A percentile compares a stretch with the other conserved stretches of the same genome.
phyloP scores from a whole-genome alignment of 2,888 invertebrate species.

The Sipha maydis region DNA sequence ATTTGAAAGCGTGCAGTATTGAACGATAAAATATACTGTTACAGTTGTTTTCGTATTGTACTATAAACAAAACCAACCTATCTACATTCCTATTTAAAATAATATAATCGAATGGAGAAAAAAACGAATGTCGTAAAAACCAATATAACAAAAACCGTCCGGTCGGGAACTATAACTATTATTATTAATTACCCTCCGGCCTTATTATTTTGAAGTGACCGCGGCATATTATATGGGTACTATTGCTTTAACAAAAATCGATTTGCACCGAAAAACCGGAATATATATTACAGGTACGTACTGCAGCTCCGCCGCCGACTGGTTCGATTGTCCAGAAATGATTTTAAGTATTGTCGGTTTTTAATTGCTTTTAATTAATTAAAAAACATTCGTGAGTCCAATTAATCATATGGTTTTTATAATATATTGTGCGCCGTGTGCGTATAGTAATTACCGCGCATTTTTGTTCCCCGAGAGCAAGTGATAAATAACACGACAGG shows the following conservation, averaged over 20 bases:
- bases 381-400: conserved; percentile 51
- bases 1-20: background rate
- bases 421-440: background rate
- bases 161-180: background rate
- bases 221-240: background rate
- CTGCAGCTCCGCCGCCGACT: conserved; percentile 1
- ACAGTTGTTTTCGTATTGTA: no score
- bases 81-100: background rate
- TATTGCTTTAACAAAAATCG: conserved; percentile 37
- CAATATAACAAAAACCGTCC: background rate
- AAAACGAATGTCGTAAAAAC: conserved; percentile 31
- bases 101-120: background rate
- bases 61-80: background rate
- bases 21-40: background rate
- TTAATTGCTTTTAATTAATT: conserved; percentile 57
- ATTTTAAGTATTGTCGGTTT: conserved; percentile 50
- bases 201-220: conserved; percentile 13
- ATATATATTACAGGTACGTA: background rate
- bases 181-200: conserved; percentile 40
- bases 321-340: conserved; percentile 46
- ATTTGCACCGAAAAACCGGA: conserved; percentile 56
- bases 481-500: conserved; percentile 44
- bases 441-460: conserved; percentile 1
- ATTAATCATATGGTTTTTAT: conserved; percentile 40
- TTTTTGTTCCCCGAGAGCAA: conserved; percentile 18